Conservation (phyloP, 2,797 vertebrate species). For the Lepus townsendii region DNA sequence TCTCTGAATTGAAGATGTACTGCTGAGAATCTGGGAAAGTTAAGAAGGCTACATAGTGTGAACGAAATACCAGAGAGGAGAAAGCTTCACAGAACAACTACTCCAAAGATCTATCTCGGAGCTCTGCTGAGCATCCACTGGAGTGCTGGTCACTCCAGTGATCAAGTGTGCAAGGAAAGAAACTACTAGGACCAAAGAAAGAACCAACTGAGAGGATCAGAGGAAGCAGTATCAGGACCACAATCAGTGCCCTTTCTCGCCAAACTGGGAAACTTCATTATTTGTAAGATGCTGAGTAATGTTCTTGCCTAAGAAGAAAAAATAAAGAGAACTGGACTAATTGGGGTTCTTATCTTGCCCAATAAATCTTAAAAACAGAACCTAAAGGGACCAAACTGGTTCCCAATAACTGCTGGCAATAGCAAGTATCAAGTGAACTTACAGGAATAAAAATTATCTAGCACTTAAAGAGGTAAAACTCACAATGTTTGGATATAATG, state of each 20-base stretch:
- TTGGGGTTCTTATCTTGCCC: neutral
- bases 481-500: neutral
- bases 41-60: neutral
- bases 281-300: neutral
- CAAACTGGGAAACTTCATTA: neutral
- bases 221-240: neutral
- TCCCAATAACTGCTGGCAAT: neutral
- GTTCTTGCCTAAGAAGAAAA: neutral
- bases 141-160: neutral
- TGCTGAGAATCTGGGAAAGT: constrained; percentile 11
- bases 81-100: neutral
- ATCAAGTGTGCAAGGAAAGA: neutral
- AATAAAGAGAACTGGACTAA: constrained; percentile 19
- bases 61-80: neutral
- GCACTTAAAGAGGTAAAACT: neutral
- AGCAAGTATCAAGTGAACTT: constrained; percentile 16
- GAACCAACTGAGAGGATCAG: neutral
- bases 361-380: neutral
- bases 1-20: neutral
- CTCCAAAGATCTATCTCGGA: neutral
- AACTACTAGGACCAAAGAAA: neutral
- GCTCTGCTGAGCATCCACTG: neutral
- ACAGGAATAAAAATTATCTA: neutral
- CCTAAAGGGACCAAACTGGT: neutral
- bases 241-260: neutral